phyloP scores from a whole-genome alignment of 2,888 invertebrate genomes.

The Ferrisia virgata region DNA sequence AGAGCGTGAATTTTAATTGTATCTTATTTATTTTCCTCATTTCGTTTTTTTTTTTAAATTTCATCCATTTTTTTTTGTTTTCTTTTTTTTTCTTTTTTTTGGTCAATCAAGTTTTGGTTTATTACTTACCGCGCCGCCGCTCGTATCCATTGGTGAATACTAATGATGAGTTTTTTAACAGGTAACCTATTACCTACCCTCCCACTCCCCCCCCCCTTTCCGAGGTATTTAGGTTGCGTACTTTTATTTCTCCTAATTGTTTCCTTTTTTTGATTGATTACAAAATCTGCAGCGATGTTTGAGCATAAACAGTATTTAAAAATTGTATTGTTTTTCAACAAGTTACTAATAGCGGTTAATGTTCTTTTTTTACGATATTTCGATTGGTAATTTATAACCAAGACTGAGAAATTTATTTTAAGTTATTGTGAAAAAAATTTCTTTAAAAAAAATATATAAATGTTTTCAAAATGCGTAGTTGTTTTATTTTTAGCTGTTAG shows the following conservation, averaged over 20 bases:
- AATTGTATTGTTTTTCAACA: constrained; percentile 29
- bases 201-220: background rate
- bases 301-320: constrained; percentile 37
- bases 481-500: background rate
- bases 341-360: constrained; percentile 35
- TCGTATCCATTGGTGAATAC: background rate
- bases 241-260: background rate
- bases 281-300: background rate
- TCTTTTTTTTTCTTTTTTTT: background rate
- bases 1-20: background rate
- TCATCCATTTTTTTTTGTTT: background rate
- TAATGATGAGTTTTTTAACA: background rate
- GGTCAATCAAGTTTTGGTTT: constrained; percentile 20
- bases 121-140: constrained; percentile 1
- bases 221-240: background rate
- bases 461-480: constrained; percentile 27
- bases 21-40: background rate
- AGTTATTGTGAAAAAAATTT: constrained; percentile 36
- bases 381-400: constrained; percentile 45
- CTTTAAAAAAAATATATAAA: constrained; percentile 37
- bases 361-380: constrained; percentile 38
- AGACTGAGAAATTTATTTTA: constrained; percentile 43
- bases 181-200: background rate
- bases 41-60: background rate
- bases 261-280: background rate